Conservation (phyloP, 2,888 invertebrate species). For the Liodrosophila aerea region DNA sequence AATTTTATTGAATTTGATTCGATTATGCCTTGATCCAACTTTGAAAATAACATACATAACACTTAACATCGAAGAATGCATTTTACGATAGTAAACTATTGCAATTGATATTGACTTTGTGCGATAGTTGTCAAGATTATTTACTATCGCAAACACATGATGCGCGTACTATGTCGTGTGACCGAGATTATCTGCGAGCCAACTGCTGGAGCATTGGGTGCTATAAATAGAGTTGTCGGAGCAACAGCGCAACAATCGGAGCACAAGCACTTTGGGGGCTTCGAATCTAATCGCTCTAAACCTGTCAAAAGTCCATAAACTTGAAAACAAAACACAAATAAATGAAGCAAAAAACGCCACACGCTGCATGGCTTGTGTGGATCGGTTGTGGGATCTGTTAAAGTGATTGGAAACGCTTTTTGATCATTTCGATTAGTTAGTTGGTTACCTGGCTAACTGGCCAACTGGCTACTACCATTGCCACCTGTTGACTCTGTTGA, state of each 20-base stretch:
- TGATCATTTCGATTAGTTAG: conserved; percentile 11
- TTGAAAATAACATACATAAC: too few species aligned
- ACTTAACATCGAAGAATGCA: too few species aligned
- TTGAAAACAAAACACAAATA: conserved; percentile 27
- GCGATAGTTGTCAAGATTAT: too few species aligned
- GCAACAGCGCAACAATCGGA: not conserved
- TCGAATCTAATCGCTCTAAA: conserved; percentile 41
- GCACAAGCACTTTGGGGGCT: conserved; percentile 3
- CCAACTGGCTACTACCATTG: not conserved
- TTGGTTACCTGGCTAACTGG: too few species aligned
- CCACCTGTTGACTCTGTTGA: not conserved
- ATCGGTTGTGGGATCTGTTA: not conserved
- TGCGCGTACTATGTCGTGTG: conserved; percentile 15
- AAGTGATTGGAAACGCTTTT: not conserved
- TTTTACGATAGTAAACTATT: too few species aligned
- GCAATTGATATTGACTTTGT: too few species aligned
- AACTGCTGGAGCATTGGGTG: conserved; percentile 1
- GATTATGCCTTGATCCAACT: too few species aligned
- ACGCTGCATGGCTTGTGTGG: conserved; percentile 14
- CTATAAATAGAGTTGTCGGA: conserved; percentile 18
- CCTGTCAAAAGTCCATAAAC: conserved; percentile 47
- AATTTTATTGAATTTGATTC: too few species aligned
- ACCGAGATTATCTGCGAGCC: conserved; percentile 22
- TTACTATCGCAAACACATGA: too few species aligned
- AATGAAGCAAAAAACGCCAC: not conserved